Evolutionary conservation across 1,140 invertebrate species (phyloP).

Genomic region (Polypedilum vanderplanki): DNA sequence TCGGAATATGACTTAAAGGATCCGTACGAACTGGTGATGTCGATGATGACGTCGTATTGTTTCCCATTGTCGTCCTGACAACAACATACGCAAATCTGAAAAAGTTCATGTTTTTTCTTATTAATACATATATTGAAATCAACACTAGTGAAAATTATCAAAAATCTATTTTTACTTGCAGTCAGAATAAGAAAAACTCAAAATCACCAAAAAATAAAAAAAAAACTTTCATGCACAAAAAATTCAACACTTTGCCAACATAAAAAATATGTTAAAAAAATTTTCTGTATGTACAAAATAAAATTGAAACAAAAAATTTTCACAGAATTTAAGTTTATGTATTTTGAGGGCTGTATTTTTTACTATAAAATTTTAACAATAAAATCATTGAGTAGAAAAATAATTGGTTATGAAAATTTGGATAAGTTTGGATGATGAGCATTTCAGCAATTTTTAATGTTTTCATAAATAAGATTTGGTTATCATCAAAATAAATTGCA

Average conservation of each 20-base stretch:
- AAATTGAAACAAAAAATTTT: too few relatives aligned
- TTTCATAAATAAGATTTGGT: too few relatives aligned
- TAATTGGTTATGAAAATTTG: too few relatives aligned
- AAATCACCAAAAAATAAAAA: neutral
- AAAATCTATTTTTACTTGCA: neutral
- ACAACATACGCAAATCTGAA: constrained; percentile 26
- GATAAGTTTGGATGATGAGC: too few relatives aligned
- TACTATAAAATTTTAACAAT: too few relatives aligned
- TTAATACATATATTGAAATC: neutral
- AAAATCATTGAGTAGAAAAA: too few relatives aligned
- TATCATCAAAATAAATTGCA: too few relatives aligned
- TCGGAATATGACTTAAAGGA: neutral
- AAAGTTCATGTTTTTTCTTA: neutral
- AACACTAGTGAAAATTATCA: neutral
- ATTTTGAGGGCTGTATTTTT: too few relatives aligned
- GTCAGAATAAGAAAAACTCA: neutral
- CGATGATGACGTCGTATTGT: neutral
- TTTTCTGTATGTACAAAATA: too few relatives aligned
- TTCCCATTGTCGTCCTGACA: constrained; percentile 1
- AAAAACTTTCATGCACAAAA: constrained; percentile 6
- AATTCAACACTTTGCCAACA: neutral
- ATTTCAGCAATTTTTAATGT: too few relatives aligned
- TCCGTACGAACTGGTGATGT: constrained; percentile 3
- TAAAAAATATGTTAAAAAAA: too few relatives aligned
- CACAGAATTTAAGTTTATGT: too few relatives aligned